phyloP scores from a whole-genome alignment of 2,797 vertebrate genomes.

The Chrosomus eos region DNA sequence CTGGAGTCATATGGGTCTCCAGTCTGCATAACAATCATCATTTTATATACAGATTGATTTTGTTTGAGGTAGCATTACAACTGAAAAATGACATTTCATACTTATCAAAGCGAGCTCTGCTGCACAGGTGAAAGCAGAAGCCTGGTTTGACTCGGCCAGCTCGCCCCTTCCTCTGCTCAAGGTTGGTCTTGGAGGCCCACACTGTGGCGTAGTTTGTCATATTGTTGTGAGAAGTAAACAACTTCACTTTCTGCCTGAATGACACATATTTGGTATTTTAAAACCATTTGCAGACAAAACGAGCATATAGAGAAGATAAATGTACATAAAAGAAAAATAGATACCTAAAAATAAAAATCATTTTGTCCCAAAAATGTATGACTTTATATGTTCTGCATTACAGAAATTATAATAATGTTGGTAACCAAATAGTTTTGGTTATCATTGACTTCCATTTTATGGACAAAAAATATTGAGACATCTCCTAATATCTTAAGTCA shows the following conservation, averaged over 20 bases:
- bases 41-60: neutral
- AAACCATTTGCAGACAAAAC: neutral
- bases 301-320: neutral
- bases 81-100: constrained; percentile 57
- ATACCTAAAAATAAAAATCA: neutral
- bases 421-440: neutral
- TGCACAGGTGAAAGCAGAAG: constrained; percentile 95
- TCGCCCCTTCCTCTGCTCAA: constrained; percentile 94
- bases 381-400: neutral
- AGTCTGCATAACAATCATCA: constrained; percentile 73
- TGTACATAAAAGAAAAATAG: neutral
- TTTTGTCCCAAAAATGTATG: neutral
- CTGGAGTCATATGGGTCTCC: constrained; percentile 93
- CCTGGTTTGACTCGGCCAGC: constrained; percentile 89
- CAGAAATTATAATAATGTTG: neutral
- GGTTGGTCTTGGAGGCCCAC: constrained; percentile 96
- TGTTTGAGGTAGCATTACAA: too few relatives aligned
- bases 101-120: constrained; percentile 88
- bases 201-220: constrained; percentile 98
- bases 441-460: neutral
- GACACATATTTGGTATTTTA: neutral
- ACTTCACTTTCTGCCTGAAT: constrained; percentile 92
- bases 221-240: constrained; percentile 98
- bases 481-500: neutral
- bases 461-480: neutral